Percentiles rank a stretch among this genome's conserved stretches.
phyloP scores from a whole-genome alignment of 1,140 invertebrate genomes.

The Drosophila obscura region DNA sequence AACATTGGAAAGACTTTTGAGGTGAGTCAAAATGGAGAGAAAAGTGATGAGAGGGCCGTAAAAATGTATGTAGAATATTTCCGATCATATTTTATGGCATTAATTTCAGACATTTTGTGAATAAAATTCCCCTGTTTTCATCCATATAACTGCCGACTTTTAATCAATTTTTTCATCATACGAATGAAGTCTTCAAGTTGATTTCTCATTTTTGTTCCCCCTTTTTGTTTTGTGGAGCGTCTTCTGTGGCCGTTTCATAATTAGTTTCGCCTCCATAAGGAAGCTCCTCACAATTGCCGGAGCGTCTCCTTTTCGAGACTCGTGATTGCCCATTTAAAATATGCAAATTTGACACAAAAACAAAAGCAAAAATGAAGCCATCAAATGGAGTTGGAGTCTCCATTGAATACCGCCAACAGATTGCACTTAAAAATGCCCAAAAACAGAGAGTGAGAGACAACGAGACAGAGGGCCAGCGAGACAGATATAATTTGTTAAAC shows the following conservation, averaged over 20 bases:
- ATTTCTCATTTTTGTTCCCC: background rate
- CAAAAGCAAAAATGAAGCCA: constrained; percentile 62
- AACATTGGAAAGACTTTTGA: background rate
- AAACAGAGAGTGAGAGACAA: constrained; percentile 1
- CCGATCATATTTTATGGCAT: too few relatives aligned
- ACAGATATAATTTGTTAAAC: constrained; percentile 62
- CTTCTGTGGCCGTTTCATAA: constrained; percentile 14
- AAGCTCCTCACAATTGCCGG: constrained; percentile 43
- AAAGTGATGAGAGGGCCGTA: background rate
- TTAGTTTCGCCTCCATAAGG: constrained; percentile 60
- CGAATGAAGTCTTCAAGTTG: constrained; percentile 1
- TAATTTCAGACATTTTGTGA: background rate
- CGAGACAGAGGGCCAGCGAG: background rate
- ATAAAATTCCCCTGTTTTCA: too few relatives aligned
- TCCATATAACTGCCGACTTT: too few relatives aligned
- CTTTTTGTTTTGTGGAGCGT: background rate
- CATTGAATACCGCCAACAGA: constrained; percentile 17
- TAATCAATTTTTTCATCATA: too few relatives aligned
- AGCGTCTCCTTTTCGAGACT: constrained; percentile 41
- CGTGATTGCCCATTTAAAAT: constrained; percentile 69
- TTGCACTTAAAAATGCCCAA: constrained; percentile 52
- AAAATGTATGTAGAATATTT: background rate
- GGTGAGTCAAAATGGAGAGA: background rate
- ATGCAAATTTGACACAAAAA: constrained; percentile 62
- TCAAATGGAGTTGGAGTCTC: constrained; percentile 57